These are phyloP conservation scores for Theonella swinhoei DNA, from an alignment of 37 sponge, comb jelly and placozoan genomes.

Conservation along the genomic window DNA sequence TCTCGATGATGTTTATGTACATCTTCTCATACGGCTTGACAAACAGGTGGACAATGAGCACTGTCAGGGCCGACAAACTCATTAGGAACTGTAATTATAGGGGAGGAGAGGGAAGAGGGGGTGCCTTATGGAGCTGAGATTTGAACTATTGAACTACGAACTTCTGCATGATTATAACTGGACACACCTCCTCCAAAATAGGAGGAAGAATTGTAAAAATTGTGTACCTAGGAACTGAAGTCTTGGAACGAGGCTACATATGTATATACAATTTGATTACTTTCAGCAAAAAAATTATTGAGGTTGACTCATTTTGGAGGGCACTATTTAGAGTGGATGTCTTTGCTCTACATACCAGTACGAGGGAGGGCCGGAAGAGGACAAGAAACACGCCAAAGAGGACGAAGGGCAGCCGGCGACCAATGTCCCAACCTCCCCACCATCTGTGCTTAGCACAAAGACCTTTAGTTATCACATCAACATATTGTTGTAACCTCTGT, in stretches of 20 bases:
- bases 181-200: too few species aligned
- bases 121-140: too few species aligned
- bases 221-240: not conserved
- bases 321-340: not conserved
- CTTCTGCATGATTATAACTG: not conserved
- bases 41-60: conserved; percentile 66
- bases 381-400: conserved; percentile 54
- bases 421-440: conserved; percentile 86
- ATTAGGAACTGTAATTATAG: conserved; percentile 66
- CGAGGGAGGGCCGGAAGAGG: conserved; percentile 56
- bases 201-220: not conserved
- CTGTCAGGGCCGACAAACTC: conserved; percentile 54
- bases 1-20: conserved; percentile 70
- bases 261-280: too few species aligned
- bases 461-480: conserved; percentile 75
- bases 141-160: too few species aligned
- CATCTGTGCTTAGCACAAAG: conserved; percentile 58
- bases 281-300: too few species aligned
- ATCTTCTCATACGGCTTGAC: conserved; percentile 67
- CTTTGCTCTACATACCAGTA: conserved; percentile 53
- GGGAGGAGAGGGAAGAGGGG: not conserved
- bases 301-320: too few species aligned
- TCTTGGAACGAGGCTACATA: not conserved
- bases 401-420: conserved; percentile 66
- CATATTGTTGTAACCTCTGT: conserved; percentile 70